Evolutionary conservation across 1,140 invertebrate species (phyloP).

Genomic region (Drosophila prosaltans): DNA sequence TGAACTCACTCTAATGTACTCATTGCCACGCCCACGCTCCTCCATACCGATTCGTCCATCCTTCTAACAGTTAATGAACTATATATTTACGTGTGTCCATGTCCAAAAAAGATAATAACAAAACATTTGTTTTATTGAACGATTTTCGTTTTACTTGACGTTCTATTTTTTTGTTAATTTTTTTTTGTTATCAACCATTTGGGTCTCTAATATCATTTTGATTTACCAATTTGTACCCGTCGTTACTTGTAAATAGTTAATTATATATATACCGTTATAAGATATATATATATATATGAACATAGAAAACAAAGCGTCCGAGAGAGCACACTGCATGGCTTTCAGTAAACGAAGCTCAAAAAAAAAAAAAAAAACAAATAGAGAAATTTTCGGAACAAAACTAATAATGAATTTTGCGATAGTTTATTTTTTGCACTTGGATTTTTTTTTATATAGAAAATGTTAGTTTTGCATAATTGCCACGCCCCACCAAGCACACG

Average conservation of each 20-base stretch:
- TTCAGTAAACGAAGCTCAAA: conserved; percentile 60
- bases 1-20: conserved; percentile 59
- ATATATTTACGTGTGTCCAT: conserved; percentile 37
- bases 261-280: neutral
- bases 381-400: conserved; percentile 13
- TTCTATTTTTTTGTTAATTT: neutral
- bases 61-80: neutral
- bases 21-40: conserved; percentile 28
- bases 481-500: conserved; percentile 21
- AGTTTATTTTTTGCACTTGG: conserved; percentile 20
- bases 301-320: conserved; percentile 69
- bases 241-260: conserved; percentile 46
- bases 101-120: neutral
- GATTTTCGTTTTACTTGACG: conserved; percentile 14
- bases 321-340: conserved; percentile 83
- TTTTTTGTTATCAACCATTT: conserved; percentile 1
- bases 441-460: conserved; percentile 10
- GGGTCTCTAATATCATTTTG: conserved; percentile 11
- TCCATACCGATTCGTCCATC: neutral
- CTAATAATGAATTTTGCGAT: conserved; percentile 13
- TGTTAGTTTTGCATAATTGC: conserved; percentile 14
- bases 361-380: conserved; percentile 23
- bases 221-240: conserved; percentile 34
- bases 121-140: conserved; percentile 18
- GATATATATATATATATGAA: conserved; percentile 20